phyloP scores from a whole-genome alignment of 2,113 vertebrate species.

The Periophthalmodon schlosseri region DNA sequence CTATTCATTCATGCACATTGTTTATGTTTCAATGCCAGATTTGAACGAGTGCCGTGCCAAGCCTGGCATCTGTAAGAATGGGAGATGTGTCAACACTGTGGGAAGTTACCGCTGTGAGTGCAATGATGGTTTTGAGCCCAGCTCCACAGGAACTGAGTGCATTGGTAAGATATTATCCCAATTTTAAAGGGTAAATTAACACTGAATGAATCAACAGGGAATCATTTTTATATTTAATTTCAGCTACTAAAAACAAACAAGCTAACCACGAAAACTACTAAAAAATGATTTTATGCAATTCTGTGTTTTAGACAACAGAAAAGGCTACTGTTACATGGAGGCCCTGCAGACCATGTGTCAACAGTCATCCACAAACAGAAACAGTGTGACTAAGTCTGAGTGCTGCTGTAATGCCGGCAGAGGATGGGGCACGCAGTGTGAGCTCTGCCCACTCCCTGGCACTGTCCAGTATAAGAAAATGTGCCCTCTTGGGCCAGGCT shows the following conservation, averaged over 20 bases:
- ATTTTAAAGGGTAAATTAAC: not conserved
- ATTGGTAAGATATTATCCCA: conserved; percentile 79
- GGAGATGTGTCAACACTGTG: conserved; percentile 86
- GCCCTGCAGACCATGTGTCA: conserved; percentile 91
- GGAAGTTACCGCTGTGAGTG: conserved; percentile 93
- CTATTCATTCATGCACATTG: conserved; percentile 2
- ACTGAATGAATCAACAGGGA: not conserved
- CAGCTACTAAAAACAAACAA: not conserved
- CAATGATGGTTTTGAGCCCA: conserved; percentile 86
- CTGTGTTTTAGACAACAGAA: conserved; percentile 82
- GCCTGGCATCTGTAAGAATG: conserved; percentile 88
- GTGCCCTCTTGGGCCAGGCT: conserved; percentile 92
- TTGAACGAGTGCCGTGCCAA: conserved; percentile 89
- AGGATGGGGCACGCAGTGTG: conserved; percentile 90
- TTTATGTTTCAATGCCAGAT: conserved; percentile 68
- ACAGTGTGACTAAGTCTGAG: conserved; percentile 87
- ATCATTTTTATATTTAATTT: not conserved
- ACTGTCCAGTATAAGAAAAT: conserved; percentile 90
- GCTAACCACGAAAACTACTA: no score
- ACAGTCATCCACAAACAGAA: conserved; percentile 84
- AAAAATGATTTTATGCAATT: not conserved
- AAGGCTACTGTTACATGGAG: conserved; percentile 89
- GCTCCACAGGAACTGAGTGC: conserved; percentile 86
- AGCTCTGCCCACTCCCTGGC: conserved; percentile 89
- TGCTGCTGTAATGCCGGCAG: conserved; percentile 91